A percentile compares a stretch with the other conserved stretches of the same genome.
phyloP scores from a whole-genome alignment of 2,888 invertebrate genomes.

The Phlogophora meticulosa region DNA sequence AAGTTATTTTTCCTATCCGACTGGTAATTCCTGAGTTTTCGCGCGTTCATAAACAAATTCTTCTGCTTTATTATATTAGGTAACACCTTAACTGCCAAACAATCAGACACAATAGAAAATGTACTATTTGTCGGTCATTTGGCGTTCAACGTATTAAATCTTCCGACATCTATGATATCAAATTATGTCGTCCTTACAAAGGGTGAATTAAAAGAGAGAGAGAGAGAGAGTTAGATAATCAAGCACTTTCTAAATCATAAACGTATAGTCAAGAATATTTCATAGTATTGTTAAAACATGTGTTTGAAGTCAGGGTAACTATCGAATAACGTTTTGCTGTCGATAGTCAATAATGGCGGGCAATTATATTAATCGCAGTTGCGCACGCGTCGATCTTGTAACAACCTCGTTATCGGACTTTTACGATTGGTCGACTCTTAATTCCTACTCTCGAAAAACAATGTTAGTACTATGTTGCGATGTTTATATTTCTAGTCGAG shows the following conservation, averaged over 20 bases:
- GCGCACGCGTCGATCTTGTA: slow-evolving; percentile 76
- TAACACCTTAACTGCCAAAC: no score
- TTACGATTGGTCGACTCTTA: slow-evolving; percentile 73
- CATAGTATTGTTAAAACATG: slow-evolving; percentile 49
- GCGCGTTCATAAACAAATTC: no score
- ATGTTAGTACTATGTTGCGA: slow-evolving; percentile 33
- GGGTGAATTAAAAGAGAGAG: slow-evolving; percentile 3
- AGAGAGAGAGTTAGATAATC: background rate
- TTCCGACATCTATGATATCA: no score
- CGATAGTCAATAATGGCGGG: slow-evolving; percentile 68
- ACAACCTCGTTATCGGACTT: slow-evolving; percentile 78
- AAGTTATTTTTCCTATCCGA: no score
- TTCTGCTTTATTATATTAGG: no score
- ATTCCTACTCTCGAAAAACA: slow-evolving; percentile 64
- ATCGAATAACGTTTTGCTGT: slow-evolving; percentile 50
- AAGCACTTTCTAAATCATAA: slow-evolving; percentile 12
- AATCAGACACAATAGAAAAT: no score
- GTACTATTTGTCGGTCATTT: no score
- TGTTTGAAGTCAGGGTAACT: slow-evolving; percentile 41
- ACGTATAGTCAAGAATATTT: slow-evolving; percentile 22
- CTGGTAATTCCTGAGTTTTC: no score
- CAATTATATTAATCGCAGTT: slow-evolving; percentile 75
- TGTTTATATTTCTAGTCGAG: slow-evolving; percentile 40
- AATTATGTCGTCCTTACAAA: background rate
- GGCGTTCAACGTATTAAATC: no score